Evolutionary conservation across 1,140 invertebrate species (phyloP).

Genomic region (Periplaneta americana): DNA sequence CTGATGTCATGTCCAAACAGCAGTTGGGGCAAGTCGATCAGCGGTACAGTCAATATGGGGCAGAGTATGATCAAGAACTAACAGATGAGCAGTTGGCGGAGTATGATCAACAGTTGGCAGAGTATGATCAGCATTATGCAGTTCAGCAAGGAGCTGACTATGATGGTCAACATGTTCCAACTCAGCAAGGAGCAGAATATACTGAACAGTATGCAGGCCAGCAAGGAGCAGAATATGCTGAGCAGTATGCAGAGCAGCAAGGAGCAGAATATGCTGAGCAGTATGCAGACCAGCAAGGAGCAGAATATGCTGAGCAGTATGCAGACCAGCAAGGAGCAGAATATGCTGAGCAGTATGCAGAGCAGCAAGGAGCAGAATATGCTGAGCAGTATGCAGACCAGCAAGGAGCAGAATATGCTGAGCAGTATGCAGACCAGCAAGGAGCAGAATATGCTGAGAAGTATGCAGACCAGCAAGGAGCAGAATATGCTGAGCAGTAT

Average conservation of each 20-base stretch:
- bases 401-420: no score
- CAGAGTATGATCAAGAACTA: not conserved
- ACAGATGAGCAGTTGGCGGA: not conserved
- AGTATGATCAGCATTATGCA: not conserved
- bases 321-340: not conserved
- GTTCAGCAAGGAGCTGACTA: not conserved
- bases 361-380: not conserved
- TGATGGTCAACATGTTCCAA: not conserved
- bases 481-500: no score
- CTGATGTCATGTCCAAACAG: not conserved
- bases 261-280: not conserved
- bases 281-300: not conserved
- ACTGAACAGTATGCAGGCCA: not conserved
- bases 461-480: not conserved
- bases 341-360: not conserved
- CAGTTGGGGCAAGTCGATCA: not conserved
- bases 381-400: not conserved
- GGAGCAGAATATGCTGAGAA: not conserved
- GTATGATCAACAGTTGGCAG: not conserved
- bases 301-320: not conserved
- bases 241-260: not conserved
- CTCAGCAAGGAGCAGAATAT: not conserved
- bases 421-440: not conserved
- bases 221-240: not conserved
- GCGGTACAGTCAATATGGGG: not conserved